Base-by-base conservation (phyloP, 2,797 vertebrate genomes). In the Eospalax fontanierii region DNA sequence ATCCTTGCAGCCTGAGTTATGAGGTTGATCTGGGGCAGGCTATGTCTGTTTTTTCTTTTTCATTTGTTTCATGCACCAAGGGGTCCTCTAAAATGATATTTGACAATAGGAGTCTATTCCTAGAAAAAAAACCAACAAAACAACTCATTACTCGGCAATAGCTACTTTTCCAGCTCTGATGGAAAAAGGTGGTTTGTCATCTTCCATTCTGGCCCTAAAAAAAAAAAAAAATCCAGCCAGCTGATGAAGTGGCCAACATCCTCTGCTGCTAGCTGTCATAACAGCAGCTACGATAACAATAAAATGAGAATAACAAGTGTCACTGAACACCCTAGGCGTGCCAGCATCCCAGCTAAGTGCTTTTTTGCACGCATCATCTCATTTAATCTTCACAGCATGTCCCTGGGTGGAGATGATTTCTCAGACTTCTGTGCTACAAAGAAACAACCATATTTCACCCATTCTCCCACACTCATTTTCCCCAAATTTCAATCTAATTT, bases 281-380 rank as follows among this genome's bases (percentile, higher is more conserved):
- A 66, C 43, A 74, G 63, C 35, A 15, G 59, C 43, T 35, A 73
- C 0, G 22, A 73, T 68, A 89, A 92, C 93, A 79, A 54, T n/a
- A 33, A 43, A 50, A 24, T 40, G n/a, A 86, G 92, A 87, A 57
- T 66, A 65, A 86, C 79, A 78, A 35, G 83, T 28, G 89, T 54
- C 16, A 63, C 12, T 12, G 63, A 66, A 75, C 0, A 2, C n/a
- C 40, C 0, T 1, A 18, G 30, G 22, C 0, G 0, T 4, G 87
- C 66, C 75, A n/a, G 85, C 14, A n/a, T 16, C 68, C 33, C 1
- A 12, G 54, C 74, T 33, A 38, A 80, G 54, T n/a, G 80, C 40
- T 40, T 43, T 85, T 63, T 7, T n/a, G 6, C 57, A 35, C 0
- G 1, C 40, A 26, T 50, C 43, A 4, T 30, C 83, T 96, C 76